Evolutionary conservation across 1,140 invertebrate species (phyloP).

Genomic region (Zaprionus camerounensis): DNA sequence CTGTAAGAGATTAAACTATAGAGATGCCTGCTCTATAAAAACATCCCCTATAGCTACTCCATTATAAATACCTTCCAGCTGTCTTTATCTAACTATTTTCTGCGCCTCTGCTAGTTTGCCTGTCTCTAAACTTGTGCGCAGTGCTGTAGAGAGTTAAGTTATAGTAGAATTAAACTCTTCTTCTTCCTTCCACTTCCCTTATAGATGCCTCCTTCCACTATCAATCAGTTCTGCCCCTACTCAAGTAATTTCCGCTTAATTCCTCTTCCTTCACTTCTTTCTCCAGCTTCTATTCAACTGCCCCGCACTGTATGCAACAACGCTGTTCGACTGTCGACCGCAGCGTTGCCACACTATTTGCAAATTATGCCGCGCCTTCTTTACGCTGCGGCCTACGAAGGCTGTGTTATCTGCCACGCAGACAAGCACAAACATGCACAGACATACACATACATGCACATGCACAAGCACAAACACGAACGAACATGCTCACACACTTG

Average conservation of each 20-base stretch:
- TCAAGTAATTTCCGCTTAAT: not conserved
- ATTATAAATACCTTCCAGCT: too few relatives aligned
- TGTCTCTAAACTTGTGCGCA: not conserved
- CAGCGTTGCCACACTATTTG: slow-evolving; percentile 19
- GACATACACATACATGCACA: slow-evolving; percentile 45
- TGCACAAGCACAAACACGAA: slow-evolving; percentile 32
- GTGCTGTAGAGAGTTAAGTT: not conserved
- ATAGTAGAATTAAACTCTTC: too few relatives aligned
- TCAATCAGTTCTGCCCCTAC: not conserved
- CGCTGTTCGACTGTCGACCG: not conserved
- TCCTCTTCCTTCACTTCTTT: not conserved
- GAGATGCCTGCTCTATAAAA: too few relatives aligned
- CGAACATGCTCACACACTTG: slow-evolving; percentile 68
- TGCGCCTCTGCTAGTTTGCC: too few relatives aligned
- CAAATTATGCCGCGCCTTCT: slow-evolving; percentile 59
- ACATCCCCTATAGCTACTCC: not conserved
- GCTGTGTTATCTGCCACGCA: slow-evolving; percentile 61
- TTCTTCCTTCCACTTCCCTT: too few relatives aligned
- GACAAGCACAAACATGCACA: slow-evolving; percentile 39
- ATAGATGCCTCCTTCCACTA: too few relatives aligned
- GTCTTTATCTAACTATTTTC: accelerated
- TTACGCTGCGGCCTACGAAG: slow-evolving; percentile 32
- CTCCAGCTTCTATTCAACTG: not conserved
- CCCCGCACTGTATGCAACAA: not conserved
- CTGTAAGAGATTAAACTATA: not conserved